A percentile compares a stretch with the other conserved stretches of the same genome.
phyloP scores from a whole-genome alignment of 2,797 vertebrate genomes.

The Sebastes diploproa region DNA sequence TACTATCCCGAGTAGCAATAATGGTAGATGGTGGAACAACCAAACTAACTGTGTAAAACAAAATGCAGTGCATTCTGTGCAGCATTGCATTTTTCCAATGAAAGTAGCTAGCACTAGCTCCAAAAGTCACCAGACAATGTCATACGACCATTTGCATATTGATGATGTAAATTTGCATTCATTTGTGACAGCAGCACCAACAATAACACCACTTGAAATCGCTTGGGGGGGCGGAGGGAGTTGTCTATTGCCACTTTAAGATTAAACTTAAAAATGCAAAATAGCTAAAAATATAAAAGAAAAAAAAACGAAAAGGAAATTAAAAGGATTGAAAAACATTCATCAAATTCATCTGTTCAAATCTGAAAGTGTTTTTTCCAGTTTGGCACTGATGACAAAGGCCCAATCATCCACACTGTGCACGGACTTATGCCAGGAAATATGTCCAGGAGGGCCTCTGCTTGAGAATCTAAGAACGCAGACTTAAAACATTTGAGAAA shows the following conservation, averaged over 20 bases:
- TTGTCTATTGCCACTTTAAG: not conserved
- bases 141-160: not conserved
- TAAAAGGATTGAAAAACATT: not conserved
- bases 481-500: constrained; percentile 31
- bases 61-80: no score
- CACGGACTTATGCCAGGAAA: not conserved
- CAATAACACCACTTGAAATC: not conserved
- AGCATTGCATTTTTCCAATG: no score
- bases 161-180: not conserved
- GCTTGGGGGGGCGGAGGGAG: not conserved
- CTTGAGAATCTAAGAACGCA: constrained; percentile 5
- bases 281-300: not conserved
- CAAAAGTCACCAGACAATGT: not conserved
- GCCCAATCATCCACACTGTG: not conserved
- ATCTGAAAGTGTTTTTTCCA: not conserved
- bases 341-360: not conserved
- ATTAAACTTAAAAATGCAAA: not conserved
- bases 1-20: not conserved
- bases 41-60: not conserved
- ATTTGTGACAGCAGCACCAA: not conserved
- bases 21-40: not conserved
- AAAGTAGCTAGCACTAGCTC: no score
- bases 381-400: constrained; percentile 5
- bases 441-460: not conserved
- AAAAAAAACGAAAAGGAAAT: not conserved